These are phyloP conservation scores for Monochamus saltuarius DNA, from an alignment of 1,140 invertebrate genomes.

Conservation along the genomic window DNA sequence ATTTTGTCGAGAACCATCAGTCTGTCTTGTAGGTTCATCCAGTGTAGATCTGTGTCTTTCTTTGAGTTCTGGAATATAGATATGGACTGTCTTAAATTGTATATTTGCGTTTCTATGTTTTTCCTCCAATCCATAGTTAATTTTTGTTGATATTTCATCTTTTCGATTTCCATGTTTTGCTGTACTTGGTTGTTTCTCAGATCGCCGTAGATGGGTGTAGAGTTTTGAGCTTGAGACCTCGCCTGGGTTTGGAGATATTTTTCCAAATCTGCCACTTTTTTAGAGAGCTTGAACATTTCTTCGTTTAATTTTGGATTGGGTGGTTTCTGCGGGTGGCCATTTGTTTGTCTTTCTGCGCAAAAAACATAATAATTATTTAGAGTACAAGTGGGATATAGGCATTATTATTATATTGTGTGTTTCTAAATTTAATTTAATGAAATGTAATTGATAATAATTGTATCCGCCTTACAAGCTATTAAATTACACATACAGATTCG, in stretches of 20 bases:
- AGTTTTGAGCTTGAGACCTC: neutral
- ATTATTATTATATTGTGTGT: too few species aligned
- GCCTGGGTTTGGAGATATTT: neutral
- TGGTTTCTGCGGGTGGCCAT: too few species aligned
- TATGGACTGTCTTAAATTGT: constrained; percentile 24
- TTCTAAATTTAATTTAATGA: too few species aligned
- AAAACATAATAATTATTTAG: too few species aligned
- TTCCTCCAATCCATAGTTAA: constrained; percentile 31
- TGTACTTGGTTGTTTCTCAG: constrained; percentile 10
- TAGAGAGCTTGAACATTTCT: constrained; percentile 11
- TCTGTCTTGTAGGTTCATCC: constrained; percentile 15
- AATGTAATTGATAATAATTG: too few species aligned
- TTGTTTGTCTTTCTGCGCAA: too few species aligned
- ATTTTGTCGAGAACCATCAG: constrained; percentile 53
- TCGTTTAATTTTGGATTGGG: neutral
- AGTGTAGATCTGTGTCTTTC: constrained; percentile 20
- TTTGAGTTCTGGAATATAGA: constrained; percentile 5
- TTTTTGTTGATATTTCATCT: constrained; percentile 35
- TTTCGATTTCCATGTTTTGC: constrained; percentile 29
- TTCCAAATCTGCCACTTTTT: constrained; percentile 11
- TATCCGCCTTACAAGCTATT: too few species aligned
- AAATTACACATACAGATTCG: too few species aligned
- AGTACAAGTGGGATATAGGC: too few species aligned
- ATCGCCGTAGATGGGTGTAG: constrained; percentile 3
- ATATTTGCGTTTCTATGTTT: constrained; percentile 23